Percentiles rank a stretch among this genome's conserved stretches.
These are phyloP conservation scores for Ageneiosus marmoratus DNA, from an alignment of 2,113 vertebrate species.

Conservation along the genomic window DNA sequence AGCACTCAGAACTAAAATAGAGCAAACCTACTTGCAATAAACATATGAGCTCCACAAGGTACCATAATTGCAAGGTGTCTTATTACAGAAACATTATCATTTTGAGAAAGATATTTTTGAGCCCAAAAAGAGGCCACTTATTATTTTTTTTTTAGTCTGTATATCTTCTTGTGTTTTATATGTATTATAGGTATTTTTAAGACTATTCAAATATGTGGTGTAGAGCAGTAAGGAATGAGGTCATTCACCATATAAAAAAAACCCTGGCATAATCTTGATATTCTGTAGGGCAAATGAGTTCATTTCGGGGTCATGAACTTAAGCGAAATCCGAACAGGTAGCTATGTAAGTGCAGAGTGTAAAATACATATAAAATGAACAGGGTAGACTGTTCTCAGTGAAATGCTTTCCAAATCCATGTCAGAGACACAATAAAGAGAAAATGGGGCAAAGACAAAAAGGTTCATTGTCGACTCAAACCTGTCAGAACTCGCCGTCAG, in stretches of 20 bases:
- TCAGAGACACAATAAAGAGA: constrained; percentile 3
- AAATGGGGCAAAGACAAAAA: constrained; percentile 49
- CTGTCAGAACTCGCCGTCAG: constrained; percentile 55
- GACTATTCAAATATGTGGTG: constrained; percentile 1
- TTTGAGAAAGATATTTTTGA: not conserved
- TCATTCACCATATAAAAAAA: not conserved
- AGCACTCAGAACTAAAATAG: constrained; percentile 42
- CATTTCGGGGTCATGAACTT: constrained; percentile 34
- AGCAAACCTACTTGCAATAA: constrained; percentile 43
- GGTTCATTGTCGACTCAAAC: constrained; percentile 58
- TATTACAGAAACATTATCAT: constrained; percentile 4
- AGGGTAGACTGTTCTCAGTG: constrained; percentile 13
- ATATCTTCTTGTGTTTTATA: not conserved
- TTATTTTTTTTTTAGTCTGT: not conserved
- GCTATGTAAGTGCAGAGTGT: constrained; percentile 23
- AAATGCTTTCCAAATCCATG: constrained; percentile 21
- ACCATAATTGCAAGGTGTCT: constrained; percentile 2
- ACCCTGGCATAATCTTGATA: constrained; percentile 8
- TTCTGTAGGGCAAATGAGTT: constrained; percentile 15
- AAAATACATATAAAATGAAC: constrained; percentile 7
- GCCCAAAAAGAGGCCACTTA: not conserved
- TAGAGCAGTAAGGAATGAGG: constrained; percentile 8
- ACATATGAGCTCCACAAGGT: constrained; percentile 11
- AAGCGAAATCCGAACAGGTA: constrained; percentile 46
- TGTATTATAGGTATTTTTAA: constrained; percentile 7